Base-by-base conservation (phyloP, 2,113 vertebrate genomes). In the Calypte anna region DNA sequence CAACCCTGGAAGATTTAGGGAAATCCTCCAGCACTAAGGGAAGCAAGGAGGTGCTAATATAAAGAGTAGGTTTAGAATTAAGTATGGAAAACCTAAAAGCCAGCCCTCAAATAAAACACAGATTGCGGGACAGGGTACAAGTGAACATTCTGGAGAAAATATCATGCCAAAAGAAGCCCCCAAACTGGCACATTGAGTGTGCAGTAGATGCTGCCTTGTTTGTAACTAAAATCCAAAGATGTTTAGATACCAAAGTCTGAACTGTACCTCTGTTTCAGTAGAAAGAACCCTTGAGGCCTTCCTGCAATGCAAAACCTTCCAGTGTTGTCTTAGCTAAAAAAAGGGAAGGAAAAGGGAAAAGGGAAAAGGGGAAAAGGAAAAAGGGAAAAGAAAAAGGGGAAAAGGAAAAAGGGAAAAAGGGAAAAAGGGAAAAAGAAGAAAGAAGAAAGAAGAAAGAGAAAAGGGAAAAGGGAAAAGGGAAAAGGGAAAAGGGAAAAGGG, bases 141-240 rank as follows among this genome's bases (percentile, higher is more conserved):
- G 61, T 20, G 7, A 80, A 3, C 5, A 38, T 14, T 5, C 36
- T 33, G 36, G 21, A 33, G 18, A 17, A 66, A 69, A 30, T 8
- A 3, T 10, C 36, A 46, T 3, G 10, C 7, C 28, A 33, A 51
- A 7, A 31, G 43, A 40, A 84, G 8, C 19, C 17, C 46, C 17
- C 36, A 21, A 16, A 27, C 2, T 7, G 9, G 1, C 20, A 12
- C 0, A 2, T 54, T 46, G 38, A 53, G 16, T 4, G 3, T 0
- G 1, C 6, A 5, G 21, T 23, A 81, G 7, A 2, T 51, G 9
- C 23, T 4, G 14, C 10, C 10, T 62, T 57, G 24, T 80, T 58
- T 22, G 3, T 20, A 5, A 53, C 2, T 6, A 15, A 21, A 9
- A 2, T 16, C 58, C 24, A 66, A 57, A 79, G 27, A 1, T 4